Evolutionary conservation across 2,888 invertebrate species (phyloP), one percentile per base, ranked within the genome.

Genomic region (Tetropium fuscum): DNA sequence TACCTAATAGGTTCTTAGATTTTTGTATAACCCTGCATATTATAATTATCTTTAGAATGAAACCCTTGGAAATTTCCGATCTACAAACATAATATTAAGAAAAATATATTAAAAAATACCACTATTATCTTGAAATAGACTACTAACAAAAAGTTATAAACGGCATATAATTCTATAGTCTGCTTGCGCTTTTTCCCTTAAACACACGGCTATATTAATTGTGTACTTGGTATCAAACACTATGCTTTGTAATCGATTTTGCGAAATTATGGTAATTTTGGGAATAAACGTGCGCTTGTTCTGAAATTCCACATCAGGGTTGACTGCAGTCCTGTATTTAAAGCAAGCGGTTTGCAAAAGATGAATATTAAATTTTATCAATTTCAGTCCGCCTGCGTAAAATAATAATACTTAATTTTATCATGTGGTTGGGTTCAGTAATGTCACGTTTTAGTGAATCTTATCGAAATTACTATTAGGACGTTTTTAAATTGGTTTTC

Each of bases 231-330:
- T 76, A 76, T 77, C 77, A 76, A 74, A 76, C 76, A 75, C 76
- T 71, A 74, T 74, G 72, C 69, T 77, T 75, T 76, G 75, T 77
- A 79, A 80, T 80, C 80, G 80, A 80, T 79, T 80, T 79, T 70
- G 72, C 73, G 64, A 79, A 80, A 80, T 80, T 80, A 80, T 79
- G 79, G 79, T 80, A 79, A 80, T 80, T 78, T 79, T 60, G 69
- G 73, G 72, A 74, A 78, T 78, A 78, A 79, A 79, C 77, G 77
- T 78, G 73, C 71, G 74, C 71, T 74, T 70, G 74, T 74, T 77
- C 74, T 72, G 68, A 74, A 74, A 75, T 73, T 75, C 71, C 70
- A 63, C 53, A 44, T 45, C 53, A 34, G 30, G 16, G 48, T 19
- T 19, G 22, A 34, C 36, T 34, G 22, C 34, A 13, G 32, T 1